Base-by-base conservation (phyloP, 2,797 vertebrate genomes). In the Falco cherrug region DNA sequence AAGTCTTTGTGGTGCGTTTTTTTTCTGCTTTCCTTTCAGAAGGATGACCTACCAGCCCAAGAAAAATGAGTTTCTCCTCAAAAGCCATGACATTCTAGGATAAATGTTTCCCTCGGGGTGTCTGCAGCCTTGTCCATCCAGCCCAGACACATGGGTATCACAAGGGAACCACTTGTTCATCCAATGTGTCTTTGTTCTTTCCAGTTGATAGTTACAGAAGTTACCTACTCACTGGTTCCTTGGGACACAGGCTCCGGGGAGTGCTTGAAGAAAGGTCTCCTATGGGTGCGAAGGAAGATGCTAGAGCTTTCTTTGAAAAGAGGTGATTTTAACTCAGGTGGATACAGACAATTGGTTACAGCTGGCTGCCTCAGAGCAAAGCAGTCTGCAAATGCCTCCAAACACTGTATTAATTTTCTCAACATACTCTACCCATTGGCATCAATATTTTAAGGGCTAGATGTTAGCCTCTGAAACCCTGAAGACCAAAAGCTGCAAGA, bases 341-440 rank as follows among this genome's bases (percentile, higher is more conserved):
- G 56, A 59, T 60, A 87, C 26, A 48, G 29, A 37, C 14, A 60
- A 16, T 4, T 43, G 16, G 18, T 39, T 80, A 45, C 13, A 74
- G 20, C 7, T 43, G 75, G 15, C 31, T 31, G 17, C 12, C 68
- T 59, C 50, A 53, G 25, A 74, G 48, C 18, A 67, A 70, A 69
- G 26, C 48, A 56, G 22, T 33, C 53, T 35, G 45, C 28, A 81
- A 73, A 82, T 8, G 4, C 7, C 50, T 77, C 47, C 28, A 9
- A 87, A 85, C 12, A 33, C 8, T 0, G 0, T 1, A 6, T 10
- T 69, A 2, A 10, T 39, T 47, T 29, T 3, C 9, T 19, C 7
- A 25, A 6, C 8, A 31, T 16, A 35, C 10, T 79, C 39, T 26
- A 61, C 17, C 8, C 29, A 69, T 13, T 2, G 5, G 11, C 21